Conservation (phyloP, 2,888 invertebrate species). For the Incurvaria masculella region DNA sequence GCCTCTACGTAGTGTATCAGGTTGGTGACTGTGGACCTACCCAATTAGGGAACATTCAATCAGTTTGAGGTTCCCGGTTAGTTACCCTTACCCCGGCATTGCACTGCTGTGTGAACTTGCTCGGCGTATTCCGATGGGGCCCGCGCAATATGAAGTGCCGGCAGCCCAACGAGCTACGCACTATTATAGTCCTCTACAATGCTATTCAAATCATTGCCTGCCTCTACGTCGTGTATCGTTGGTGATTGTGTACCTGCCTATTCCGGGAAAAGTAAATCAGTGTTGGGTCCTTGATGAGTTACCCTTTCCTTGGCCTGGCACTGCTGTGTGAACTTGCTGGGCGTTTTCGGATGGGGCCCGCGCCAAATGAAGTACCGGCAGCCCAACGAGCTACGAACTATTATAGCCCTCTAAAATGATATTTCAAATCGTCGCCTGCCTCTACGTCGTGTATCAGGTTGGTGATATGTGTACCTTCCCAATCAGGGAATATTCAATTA, state of each 20-base stretch:
- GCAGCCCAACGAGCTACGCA: constrained; percentile 60
- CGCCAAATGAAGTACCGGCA: constrained; percentile 63
- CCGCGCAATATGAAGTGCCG: constrained; percentile 68
- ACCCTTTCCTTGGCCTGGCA: constrained; percentile 62
- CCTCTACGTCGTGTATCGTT: constrained; percentile 54
- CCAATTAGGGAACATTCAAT: too few relatives aligned
- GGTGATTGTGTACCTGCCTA: constrained; percentile 25
- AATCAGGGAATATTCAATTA: too few relatives aligned
- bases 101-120: constrained; percentile 59
- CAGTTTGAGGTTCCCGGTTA: constrained; percentile 70
- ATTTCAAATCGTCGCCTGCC: constrained; percentile 63
- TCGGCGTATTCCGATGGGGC: constrained; percentile 63
- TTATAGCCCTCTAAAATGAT: constrained; percentile 65
- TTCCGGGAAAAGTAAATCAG: too few relatives aligned
- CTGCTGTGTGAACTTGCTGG: too few relatives aligned
- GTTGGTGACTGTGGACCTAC: constrained; percentile 29
- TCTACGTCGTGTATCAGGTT: constrained; percentile 56
- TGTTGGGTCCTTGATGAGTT: constrained; percentile 67
- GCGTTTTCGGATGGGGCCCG: constrained; percentile 61
- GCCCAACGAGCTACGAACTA: constrained; percentile 60
- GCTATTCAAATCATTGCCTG: constrained; percentile 63
- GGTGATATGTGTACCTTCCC: constrained; percentile 20
- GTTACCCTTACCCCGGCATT: constrained; percentile 64
- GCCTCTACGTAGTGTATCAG: constrained; percentile 56
- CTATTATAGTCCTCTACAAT: constrained; percentile 64